Base-by-base conservation (phyloP, 2,797 vertebrate species). In the Premnoplex brunnescens region DNA sequence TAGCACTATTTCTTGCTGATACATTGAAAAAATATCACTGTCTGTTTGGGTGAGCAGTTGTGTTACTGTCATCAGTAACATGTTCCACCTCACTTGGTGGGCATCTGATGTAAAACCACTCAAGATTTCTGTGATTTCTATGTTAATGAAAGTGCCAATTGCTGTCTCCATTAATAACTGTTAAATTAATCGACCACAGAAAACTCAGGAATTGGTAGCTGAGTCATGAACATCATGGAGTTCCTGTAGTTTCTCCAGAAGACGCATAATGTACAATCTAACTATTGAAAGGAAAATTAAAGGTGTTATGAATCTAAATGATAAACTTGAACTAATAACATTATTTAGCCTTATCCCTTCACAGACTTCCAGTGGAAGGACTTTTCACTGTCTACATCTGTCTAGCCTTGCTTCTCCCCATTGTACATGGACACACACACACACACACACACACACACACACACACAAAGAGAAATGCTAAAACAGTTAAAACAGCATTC, bases 211-310 rank as follows among this genome's bases (percentile, higher is more conserved):
- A n/a, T 27, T 43, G 16, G 14, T 49, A 78, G 34, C 41, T 68
- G 30, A 43, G 13, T 37, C 5, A 3, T 3, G 23, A 9, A 51
- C 12, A 7, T 32, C 19, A 9, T 36, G 34, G 27, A 72, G 22
- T 6, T 84, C 34, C 43, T 36, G 16, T 9, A 43, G 24, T 49
- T 91, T 46, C 26, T 86, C 30, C 62, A 30, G 26, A 84, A 90
- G 10, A 37, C 2, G 1, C 23, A 22, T 63, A 52, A 68, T 0
- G 0, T 41, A 13, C 2, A 39, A 49, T 43, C 12, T 9, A 23
- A 6, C 4, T 32, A 41, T 22, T 77, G 28, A 71, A 67, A 86
- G 28, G 12, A 77, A 85, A 86, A 54, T 19, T 2, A 58, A 52
- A 44, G 34, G 6, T 62, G 26, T 34, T 68, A 12, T 28, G 30